These are phyloP conservation scores for Sinocyclocheilus rhinocerous DNA, from an alignment of 2,113 vertebrate genomes.

Conservation along the genomic window DNA sequence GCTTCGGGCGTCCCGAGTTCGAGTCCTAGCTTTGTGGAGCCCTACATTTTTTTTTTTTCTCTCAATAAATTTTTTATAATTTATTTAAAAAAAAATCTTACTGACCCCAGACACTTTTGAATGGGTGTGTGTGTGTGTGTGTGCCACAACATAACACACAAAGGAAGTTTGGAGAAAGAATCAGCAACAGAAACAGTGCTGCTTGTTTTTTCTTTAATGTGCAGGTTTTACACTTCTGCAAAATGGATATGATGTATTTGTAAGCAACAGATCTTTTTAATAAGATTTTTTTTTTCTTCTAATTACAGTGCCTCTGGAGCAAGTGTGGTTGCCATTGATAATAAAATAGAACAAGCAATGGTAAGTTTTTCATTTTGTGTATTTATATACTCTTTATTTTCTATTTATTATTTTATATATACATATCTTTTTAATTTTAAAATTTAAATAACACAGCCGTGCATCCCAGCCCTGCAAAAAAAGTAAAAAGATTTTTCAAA, in stretches of 20 bases:
- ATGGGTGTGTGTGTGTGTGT: not conserved
- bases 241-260: not conserved
- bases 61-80: too few species aligned
- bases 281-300: conserved; percentile 4
- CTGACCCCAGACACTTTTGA: too few species aligned
- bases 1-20: too few species aligned
- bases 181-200: not conserved
- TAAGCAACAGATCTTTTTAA: not conserved
- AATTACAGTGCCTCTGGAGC: conserved; percentile 88
- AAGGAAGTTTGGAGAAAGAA: not conserved
- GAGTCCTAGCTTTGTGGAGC: too few species aligned
- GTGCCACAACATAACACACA: not conserved
- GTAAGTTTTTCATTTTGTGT: conserved; percentile 74
- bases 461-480: too few species aligned
- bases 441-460: not conserved
- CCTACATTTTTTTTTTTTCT: too few species aligned
- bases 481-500: too few species aligned
- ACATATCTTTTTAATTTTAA: not conserved
- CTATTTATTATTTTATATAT: not conserved
- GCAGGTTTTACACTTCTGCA: not conserved
- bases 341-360: conserved; percentile 99
- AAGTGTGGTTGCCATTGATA: conserved; percentile 96
- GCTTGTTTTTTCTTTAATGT: not conserved
- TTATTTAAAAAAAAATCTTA: too few species aligned
- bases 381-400: not conserved